Evolutionary conservation across 2,113 vertebrate species (phyloP), one percentile per base, ranked within the genome.

Genomic region (Channa argus): DNA sequence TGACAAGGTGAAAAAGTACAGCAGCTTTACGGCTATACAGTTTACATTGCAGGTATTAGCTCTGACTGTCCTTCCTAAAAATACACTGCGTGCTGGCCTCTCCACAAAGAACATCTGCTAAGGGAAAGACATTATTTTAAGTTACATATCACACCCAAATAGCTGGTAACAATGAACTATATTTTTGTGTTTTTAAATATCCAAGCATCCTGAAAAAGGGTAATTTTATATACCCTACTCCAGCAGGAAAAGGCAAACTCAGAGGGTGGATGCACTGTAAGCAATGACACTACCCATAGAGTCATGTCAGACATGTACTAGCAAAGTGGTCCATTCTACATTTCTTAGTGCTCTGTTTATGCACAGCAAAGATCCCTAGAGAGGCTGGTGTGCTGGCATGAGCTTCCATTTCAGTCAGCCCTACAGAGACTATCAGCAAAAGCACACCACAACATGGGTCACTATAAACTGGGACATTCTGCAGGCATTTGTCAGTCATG

Each of bases 341-440:
- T 15, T 59, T 62, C 38, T 47, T 34, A 37, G 51, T 12, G 60
- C 67, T 63, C 37, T 52, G 59, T 63, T 67, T 59, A 53, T 73
- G 69, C 14, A 45, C 65, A 63, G 77, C 58, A 12, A n/a, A 6
- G 67, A 53, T 80, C 84, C 49, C 63, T 0, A 0, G 80, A 84
- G 79, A 76, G 0, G 39, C 56, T 47, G 62, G 54, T 50, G 45
- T 59, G 71, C 64, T 85, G 70, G 73, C 63, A 74, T 65, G 78
- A 74, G 24, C 69, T 51, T 78, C 36, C 88, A 76, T 75, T 82
- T 82, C 43, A n/a, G 63, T 10, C 9, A 15, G 1, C 38, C 54
- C 71, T 55, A 14, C 39, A 14, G 62, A 71, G 70, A 63, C 53
- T 5, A 43, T 37, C 52, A 55, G 66, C 45, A 52, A 49, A 33